Percentiles rank a stretch among this genome's conserved stretches.
Conservation (phyloP, 2,888 invertebrate genomes). For the Drosophila nigricruria region DNA sequence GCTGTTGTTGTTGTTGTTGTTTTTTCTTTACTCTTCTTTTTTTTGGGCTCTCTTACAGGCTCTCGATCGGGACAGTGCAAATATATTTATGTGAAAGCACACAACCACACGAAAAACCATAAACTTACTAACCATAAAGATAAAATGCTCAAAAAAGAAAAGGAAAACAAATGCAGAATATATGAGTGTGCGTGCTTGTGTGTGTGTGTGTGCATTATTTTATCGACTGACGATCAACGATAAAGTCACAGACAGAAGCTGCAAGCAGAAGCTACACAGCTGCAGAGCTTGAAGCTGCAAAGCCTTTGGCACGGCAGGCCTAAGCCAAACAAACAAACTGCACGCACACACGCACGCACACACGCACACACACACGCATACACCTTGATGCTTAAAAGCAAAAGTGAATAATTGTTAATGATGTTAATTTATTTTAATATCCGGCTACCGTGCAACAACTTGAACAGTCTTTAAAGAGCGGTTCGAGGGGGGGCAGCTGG, state of each 20-base stretch:
- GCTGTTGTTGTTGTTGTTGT: background rate
- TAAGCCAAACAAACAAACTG: slow-evolving; percentile 46
- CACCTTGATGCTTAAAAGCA: slow-evolving; percentile 63
- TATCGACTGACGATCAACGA: slow-evolving; percentile 67
- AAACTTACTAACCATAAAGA: slow-evolving; percentile 80
- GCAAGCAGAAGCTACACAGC: slow-evolving; percentile 12
- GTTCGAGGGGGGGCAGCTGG: background rate
- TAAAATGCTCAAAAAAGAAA: slow-evolving; percentile 59
- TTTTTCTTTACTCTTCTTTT: slow-evolving; percentile 24
- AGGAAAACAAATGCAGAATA: slow-evolving; percentile 13
- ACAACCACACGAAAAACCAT: slow-evolving; percentile 71
- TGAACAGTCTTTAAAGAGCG: slow-evolving; percentile 7
- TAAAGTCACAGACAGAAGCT: slow-evolving; percentile 59
- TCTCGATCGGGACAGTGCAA: slow-evolving; percentile 53
- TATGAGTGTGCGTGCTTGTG: slow-evolving; percentile 14
- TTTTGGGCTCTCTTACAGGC: slow-evolving; percentile 45
- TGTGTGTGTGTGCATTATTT: slow-evolving; percentile 52
- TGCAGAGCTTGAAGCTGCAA: slow-evolving; percentile 39
- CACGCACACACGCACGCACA: slow-evolving; percentile 53
- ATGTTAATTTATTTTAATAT: slow-evolving; percentile 70
- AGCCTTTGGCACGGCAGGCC: slow-evolving; percentile 29
- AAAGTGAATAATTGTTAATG: slow-evolving; percentile 76
- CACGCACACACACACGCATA: slow-evolving; percentile 9
- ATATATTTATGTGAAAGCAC: slow-evolving; percentile 78
- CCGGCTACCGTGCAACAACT: slow-evolving; percentile 63